Conservation (phyloP, 2,888 invertebrate genomes). For the Drosophila nigritarsus region DNA sequence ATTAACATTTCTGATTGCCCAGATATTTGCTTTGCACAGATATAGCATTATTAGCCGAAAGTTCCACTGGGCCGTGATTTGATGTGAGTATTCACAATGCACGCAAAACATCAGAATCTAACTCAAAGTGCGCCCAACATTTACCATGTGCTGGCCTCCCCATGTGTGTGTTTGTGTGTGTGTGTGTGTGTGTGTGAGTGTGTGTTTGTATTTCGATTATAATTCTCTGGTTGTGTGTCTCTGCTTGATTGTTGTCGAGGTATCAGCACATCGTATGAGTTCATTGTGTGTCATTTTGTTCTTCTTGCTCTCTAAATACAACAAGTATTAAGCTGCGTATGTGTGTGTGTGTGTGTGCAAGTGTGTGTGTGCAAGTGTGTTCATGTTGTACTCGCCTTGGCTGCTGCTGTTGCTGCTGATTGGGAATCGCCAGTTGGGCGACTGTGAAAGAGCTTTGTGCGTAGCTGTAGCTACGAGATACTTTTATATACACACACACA, state of each 20-base stretch:
- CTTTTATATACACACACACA: slow-evolving; percentile 26
- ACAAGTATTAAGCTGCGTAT: slow-evolving; percentile 1
- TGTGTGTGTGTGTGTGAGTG: slow-evolving; percentile 3
- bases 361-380: slow-evolving; percentile 6
- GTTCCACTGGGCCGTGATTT: slow-evolving; percentile 15
- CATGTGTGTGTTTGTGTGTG: slow-evolving; percentile 4
- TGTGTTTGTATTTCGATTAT: slow-evolving; percentile 34
- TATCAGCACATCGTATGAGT: slow-evolving; percentile 52
- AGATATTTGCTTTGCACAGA: neutral
- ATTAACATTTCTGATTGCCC: too few species aligned
- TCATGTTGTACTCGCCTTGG: slow-evolving; percentile 42
- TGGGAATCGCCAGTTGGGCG: slow-evolving; percentile 82
- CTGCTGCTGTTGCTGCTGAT: slow-evolving; percentile 63
- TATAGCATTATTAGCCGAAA: neutral
- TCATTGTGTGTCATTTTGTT: slow-evolving; percentile 52
- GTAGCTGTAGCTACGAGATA: slow-evolving; percentile 42
- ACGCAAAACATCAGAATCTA: slow-evolving; percentile 20
- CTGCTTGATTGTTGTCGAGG: slow-evolving; percentile 39
- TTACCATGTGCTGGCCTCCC: slow-evolving; percentile 34
- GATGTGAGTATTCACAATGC: slow-evolving; percentile 7
- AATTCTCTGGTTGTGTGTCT: slow-evolving; percentile 38
- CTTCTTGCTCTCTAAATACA: slow-evolving; percentile 14
- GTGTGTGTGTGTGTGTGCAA: slow-evolving; percentile 11
- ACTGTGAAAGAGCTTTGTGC: slow-evolving; percentile 45
- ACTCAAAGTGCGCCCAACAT: slow-evolving; percentile 20